Percentiles rank a stretch among this genome's conserved stretches.
These are phyloP conservation scores for Megathymus violae DNA, from an alignment of 1,140 invertebrate species.

Conservation along the genomic window DNA sequence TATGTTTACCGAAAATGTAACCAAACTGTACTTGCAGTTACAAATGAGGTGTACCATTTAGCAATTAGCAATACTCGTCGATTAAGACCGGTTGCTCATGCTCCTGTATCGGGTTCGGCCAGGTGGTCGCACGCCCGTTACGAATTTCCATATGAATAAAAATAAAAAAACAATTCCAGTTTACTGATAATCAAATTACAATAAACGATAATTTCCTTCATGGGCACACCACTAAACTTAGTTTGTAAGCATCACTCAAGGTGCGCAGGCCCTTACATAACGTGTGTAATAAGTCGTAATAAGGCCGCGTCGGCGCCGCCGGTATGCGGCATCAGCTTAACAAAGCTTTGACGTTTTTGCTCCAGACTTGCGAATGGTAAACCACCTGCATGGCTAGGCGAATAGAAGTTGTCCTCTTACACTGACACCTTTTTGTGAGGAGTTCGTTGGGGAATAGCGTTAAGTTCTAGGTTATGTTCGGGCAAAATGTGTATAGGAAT, in stretches of 20 bases:
- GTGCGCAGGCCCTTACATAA: background rate
- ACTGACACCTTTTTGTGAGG: background rate
- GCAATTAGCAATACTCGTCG: too few species aligned
- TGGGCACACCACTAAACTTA: too few species aligned
- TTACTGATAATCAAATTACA: too few species aligned
- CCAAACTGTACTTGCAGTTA: too few species aligned
- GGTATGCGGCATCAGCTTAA: background rate
- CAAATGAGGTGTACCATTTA: too few species aligned
- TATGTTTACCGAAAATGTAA: too few species aligned
- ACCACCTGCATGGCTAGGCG: background rate
- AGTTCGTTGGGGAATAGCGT: background rate
- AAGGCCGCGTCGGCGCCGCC: background rate
- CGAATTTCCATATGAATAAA: too few species aligned
- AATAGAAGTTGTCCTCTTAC: background rate
- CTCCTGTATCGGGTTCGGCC: too few species aligned
- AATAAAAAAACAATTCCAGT: too few species aligned
- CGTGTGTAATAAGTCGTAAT: background rate
- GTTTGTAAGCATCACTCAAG: background rate
- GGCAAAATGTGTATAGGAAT: background rate
- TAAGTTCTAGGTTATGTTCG: background rate
- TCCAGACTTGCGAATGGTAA: background rate
- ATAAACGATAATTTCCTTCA: too few species aligned
- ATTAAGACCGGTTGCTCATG: too few species aligned
- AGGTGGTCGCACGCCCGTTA: too few species aligned
- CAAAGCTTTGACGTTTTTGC: slow-evolving; percentile 3